Evolutionary conservation across 2,113 vertebrate species (phyloP), one percentile per base, ranked within the genome.

Genomic region (Amazona guildingii): DNA sequence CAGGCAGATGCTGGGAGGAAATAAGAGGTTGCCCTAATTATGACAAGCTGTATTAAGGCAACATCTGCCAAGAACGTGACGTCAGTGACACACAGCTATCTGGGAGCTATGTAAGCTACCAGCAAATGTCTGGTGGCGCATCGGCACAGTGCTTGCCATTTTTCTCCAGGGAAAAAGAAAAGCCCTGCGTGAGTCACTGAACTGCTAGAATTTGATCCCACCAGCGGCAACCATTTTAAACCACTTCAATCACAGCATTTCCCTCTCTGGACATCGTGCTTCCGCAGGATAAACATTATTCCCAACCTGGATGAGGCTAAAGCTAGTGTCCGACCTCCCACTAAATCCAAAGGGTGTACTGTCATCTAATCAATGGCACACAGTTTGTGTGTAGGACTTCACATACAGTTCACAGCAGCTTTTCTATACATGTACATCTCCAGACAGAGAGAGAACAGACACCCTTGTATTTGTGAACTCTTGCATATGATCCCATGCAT

Each of bases 401-500:
- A 94, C 74, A 67, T 94, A 87, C 73, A 70, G 74, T 76, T 87
- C 91, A 87, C 63, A 91, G 74, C 81, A 92, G 95, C 88, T 91
- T 95, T 93, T 91, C 92, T 95, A 51, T 46, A 66, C 61, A 29
- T 48, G 57, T 33, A 48, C 77, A 85, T 94, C 63, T 89, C 74
- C 63, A 86, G 77, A 43, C 73, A 68, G 68, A 44, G 66, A 59
- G 29, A 81, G 86, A 89, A 92, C 74, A 96, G 92, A 91, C 84
- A 80, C 37, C 63, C 67, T 95, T 95, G 64, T 96, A 29, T 94
- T 87, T 95, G 94, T 88, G 92, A 96, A 94, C 67, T 90, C 91
- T 95, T 93, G 79, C 83, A 67, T 83, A 54, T 68, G 79, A 94
- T 91, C 66, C 78, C 62, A 68, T 11, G 31, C 70, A 82, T 92